Conservation (phyloP, 2,113 vertebrate species). For the Brachionichthys hirsutus region DNA sequence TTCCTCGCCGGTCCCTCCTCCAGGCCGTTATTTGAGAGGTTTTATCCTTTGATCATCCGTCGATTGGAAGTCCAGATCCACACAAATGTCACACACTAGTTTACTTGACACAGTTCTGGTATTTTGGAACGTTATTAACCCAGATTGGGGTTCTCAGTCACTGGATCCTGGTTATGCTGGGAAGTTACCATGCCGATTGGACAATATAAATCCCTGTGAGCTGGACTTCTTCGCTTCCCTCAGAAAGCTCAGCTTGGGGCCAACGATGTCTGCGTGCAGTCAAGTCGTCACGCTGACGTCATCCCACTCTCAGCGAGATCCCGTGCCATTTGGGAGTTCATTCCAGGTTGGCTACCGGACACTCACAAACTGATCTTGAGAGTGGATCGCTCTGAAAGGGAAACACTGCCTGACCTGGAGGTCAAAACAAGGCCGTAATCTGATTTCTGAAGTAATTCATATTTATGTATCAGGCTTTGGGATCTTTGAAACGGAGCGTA, state of each 20-base stretch:
- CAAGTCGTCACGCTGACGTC: conserved; percentile 67
- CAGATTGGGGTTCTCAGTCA: conserved; percentile 63
- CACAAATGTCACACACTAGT: no score
- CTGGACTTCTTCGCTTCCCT: background rate
- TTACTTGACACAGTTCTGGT: conserved; percentile 54
- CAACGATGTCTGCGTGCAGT: conserved; percentile 54
- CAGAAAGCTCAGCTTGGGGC: conserved; percentile 22
- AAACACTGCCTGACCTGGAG: conserved; percentile 33
- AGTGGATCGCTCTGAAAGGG: conserved; percentile 28
- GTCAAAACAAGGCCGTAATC: conserved; percentile 31
- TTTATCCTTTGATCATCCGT: no score
- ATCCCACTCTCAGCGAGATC: conserved; percentile 51
- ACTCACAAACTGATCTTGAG: conserved; percentile 20
- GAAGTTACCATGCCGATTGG: conserved; percentile 48
- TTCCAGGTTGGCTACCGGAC: conserved; percentile 37
- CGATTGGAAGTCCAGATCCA: no score
- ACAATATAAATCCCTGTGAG: conserved; percentile 61
- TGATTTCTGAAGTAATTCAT: conserved; percentile 32
- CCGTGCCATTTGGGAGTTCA: conserved; percentile 48
- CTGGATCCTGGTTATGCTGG: conserved; percentile 43
- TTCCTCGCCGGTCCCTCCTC: no score
- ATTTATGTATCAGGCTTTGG: conserved; percentile 40
- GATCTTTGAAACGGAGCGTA: conserved; percentile 24
- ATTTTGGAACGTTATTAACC: conserved; percentile 60
- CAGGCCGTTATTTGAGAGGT: no score